Conservation (phyloP, 2,797 vertebrate species). For the Tenualosa thibaudeaui region DNA sequence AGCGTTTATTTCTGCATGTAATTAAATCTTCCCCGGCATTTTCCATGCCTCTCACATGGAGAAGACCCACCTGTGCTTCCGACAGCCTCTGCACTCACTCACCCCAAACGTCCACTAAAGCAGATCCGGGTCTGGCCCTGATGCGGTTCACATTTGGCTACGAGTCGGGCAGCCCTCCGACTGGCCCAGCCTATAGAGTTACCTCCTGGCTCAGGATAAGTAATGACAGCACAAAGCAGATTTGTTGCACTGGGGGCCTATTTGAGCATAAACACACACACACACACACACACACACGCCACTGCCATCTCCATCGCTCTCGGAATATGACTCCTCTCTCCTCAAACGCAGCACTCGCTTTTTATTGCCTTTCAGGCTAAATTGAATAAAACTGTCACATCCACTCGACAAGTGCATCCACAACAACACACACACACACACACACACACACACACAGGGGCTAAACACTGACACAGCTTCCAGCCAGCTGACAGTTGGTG, state of each 20-base stretch:
- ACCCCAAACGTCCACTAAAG: neutral
- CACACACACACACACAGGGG: neutral
- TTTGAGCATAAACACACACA: neutral
- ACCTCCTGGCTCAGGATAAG: neutral
- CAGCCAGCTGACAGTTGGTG: neutral
- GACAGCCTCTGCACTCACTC: too few relatives aligned
- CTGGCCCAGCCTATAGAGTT: neutral
- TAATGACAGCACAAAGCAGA: neutral
- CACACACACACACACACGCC: too few relatives aligned
- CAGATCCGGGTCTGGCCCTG: neutral
- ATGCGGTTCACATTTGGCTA: neutral
- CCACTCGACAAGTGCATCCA: neutral
- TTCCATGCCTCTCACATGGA: neutral
- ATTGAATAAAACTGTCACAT: slow-evolving; percentile 43
- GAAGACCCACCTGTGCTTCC: too few relatives aligned
- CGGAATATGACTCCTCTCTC: slow-evolving; percentile 19
- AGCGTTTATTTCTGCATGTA: neutral
- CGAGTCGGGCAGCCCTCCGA: neutral
- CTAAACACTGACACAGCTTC: neutral
- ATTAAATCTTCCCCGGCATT: neutral
- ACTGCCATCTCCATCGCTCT: slow-evolving; percentile 16
- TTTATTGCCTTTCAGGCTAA: slow-evolving; percentile 47
- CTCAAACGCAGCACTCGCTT: slow-evolving; percentile 31
- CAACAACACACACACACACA: neutral
- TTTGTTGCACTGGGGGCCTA: neutral